These are phyloP conservation scores for Parthenolecanium corni DNA, from an alignment of 2,888 invertebrate species.

Conservation along the genomic window DNA sequence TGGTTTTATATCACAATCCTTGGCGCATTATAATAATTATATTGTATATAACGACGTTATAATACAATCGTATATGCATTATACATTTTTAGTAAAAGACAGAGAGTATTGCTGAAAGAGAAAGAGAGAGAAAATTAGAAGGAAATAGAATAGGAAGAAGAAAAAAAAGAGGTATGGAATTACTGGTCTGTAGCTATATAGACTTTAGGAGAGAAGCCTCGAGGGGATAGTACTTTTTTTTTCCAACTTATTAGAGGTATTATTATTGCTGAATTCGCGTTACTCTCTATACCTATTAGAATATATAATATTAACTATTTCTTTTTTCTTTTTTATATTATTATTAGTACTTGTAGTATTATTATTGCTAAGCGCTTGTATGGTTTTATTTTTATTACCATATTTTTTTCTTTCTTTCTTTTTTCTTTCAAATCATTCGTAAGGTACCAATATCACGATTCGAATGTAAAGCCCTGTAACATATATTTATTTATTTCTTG, in stretches of 20 bases:
- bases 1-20: constrained; percentile 27
- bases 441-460: no score
- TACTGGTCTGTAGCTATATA: constrained; percentile 11
- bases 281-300: no score
- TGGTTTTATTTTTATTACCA: no score
- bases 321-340: no score
- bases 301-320: no score
- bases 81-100: constrained; percentile 9
- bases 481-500: no score
- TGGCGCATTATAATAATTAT: constrained; percentile 28
- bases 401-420: no score
- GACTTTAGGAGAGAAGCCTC: constrained; percentile 1
- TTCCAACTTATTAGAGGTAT: constrained; percentile 15
- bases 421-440: no score
- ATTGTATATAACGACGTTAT: constrained; percentile 26
- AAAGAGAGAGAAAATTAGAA: background rate
- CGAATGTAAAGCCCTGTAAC: no score
- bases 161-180: constrained; percentile 20
- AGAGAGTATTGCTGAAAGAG: background rate
- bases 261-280: constrained; percentile 14
- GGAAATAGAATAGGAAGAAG: background rate
- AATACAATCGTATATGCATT: constrained; percentile 24
- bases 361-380: no score
- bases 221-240: constrained; percentile 6
- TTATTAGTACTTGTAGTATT: no score